These are phyloP conservation scores for Enteromius treurensis DNA, from an alignment of 2,797 vertebrate genomes.

Conservation along the genomic window DNA sequence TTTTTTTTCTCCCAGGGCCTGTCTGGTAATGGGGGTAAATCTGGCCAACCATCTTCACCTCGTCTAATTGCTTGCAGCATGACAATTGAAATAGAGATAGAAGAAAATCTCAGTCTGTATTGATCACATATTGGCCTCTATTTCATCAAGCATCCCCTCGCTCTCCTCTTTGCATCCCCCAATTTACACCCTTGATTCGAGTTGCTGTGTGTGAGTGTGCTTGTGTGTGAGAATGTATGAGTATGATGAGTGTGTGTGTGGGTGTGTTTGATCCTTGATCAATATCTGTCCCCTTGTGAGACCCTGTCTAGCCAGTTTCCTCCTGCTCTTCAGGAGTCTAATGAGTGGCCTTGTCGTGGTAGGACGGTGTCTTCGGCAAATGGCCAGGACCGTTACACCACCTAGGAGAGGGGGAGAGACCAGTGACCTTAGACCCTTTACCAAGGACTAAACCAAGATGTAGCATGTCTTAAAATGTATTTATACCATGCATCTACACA, in stretches of 20 bases:
- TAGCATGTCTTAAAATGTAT: not conserved
- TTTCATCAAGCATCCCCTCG: conserved; percentile 71
- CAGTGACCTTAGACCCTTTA: conserved; percentile 55
- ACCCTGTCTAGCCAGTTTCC: conserved; percentile 71
- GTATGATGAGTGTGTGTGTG: conserved; percentile 52
- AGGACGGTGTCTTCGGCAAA: conserved; percentile 53
- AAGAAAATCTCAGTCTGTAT: conserved; percentile 79
- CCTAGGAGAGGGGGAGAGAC: conserved; percentile 41
- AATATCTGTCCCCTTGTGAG: conserved; percentile 75
- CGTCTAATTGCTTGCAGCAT: conserved; percentile 80
- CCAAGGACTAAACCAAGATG: conserved; percentile 18
- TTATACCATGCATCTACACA: not conserved
- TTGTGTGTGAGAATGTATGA: conserved; percentile 48
- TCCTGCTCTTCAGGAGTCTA: conserved; percentile 70
- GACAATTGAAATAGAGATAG: conserved; percentile 77
- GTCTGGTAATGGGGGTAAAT: conserved; percentile 52
- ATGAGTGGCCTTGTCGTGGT: conserved; percentile 68
- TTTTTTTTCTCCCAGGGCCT: conserved; percentile 36
- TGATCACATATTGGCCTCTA: conserved; percentile 78
- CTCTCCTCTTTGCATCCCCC: conserved; percentile 67
- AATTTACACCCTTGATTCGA: conserved; percentile 80
- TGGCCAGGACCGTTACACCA: conserved; percentile 39
- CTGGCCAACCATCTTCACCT: conserved; percentile 46
- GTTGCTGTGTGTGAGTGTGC: conserved; percentile 63
- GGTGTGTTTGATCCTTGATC: conserved; percentile 69